Evolutionary conservation across 2,113 vertebrate genomes (phyloP).

Genomic region (Pygoscelis antarcticus): DNA sequence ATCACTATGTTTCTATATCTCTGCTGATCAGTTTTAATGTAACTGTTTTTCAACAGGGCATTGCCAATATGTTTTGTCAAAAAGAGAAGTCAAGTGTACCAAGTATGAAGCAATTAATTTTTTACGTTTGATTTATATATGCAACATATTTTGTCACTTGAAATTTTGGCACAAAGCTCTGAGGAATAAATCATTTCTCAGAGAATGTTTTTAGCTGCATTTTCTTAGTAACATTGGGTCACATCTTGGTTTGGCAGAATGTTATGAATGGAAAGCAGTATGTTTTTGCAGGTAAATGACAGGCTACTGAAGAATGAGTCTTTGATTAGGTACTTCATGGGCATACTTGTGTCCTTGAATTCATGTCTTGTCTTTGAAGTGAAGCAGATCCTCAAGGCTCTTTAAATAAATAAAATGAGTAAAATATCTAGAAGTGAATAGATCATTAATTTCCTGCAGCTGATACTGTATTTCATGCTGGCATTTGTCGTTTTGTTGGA

Average conservation of each 20-base stretch:
- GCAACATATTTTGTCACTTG: neutral
- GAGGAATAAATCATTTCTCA: neutral
- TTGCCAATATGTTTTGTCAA: neutral
- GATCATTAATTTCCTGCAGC: neutral
- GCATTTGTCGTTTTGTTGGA: neutral
- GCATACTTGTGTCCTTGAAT: neutral
- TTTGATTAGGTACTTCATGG: neutral
- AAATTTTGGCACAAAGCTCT: neutral
- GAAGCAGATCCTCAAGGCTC: neutral
- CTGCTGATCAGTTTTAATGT: neutral
- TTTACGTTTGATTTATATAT: neutral
- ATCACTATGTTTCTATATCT: neutral
- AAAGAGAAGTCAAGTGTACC: neutral
- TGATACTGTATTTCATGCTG: neutral
- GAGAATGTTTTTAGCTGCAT: neutral
- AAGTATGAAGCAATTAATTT: neutral
- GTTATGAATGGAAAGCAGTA: neutral
- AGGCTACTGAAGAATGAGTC: neutral
- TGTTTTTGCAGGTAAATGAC: neutral
- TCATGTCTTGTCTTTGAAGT: neutral
- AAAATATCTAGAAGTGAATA: neutral
- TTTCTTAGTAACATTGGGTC: neutral
- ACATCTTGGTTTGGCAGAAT: neutral
- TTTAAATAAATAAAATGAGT: neutral
- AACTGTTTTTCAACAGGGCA: neutral